A percentile compares a stretch with the other conserved stretches of the same genome.
phyloP scores from a whole-genome alignment of 2,113 vertebrate genomes.

The Notarius lentiginosus region DNA sequence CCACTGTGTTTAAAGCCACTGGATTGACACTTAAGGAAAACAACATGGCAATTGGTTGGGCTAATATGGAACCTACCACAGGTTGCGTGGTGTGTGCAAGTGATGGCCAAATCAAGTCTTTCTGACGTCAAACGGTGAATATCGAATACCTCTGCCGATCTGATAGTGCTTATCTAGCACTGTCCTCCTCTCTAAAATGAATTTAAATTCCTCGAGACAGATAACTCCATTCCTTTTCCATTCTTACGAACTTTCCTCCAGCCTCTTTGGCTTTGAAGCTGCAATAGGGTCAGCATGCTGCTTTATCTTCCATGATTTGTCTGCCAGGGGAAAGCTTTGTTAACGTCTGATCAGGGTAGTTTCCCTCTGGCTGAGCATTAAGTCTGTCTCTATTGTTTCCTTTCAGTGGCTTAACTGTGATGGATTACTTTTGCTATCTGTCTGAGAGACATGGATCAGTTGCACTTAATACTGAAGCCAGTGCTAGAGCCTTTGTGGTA shows the following conservation, averaged over 20 bases:
- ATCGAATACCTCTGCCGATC: slow-evolving; percentile 21
- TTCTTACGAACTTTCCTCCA: not conserved
- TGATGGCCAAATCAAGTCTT: not conserved
- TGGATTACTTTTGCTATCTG: slow-evolving; percentile 14
- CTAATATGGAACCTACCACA: not conserved
- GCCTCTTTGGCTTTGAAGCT: slow-evolving; percentile 21
- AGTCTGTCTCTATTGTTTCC: not conserved
- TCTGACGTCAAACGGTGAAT: slow-evolving; percentile 15
- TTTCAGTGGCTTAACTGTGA: not conserved
- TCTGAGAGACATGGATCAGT: not conserved
- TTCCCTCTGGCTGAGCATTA: not conserved
- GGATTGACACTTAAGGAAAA: not conserved
- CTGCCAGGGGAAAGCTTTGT: slow-evolving; percentile 5
- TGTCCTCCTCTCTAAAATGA: slow-evolving; percentile 20
- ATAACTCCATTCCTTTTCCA: slow-evolving; percentile 11
- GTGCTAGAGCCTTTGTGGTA: not conserved
- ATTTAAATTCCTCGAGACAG: slow-evolving; percentile 23
- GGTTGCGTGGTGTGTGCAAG: not conserved
- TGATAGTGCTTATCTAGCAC: slow-evolving; percentile 17
- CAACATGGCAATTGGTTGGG: not conserved
- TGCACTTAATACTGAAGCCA: not conserved
- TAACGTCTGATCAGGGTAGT: not conserved
- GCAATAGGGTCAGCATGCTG: not conserved
- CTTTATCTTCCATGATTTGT: slow-evolving; percentile 12
- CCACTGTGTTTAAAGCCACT: not conserved